Conservation (phyloP, 2,888 invertebrate genomes). For the Dioctria linearis region DNA sequence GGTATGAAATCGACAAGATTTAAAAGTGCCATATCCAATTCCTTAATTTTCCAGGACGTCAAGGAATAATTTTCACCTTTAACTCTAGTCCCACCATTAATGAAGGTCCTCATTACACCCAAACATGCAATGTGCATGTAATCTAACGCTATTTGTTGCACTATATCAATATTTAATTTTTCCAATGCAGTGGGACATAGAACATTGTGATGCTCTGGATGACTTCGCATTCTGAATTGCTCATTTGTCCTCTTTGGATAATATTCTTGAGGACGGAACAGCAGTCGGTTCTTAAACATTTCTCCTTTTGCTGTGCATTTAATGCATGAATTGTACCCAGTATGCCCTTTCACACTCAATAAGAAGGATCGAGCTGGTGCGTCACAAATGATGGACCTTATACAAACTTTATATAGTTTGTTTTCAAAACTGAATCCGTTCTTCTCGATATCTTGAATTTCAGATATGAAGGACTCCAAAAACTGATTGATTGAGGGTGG, state of each 20-base stretch:
- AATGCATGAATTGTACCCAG: no score
- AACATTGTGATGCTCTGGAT: not conserved
- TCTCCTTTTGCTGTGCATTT: slow-evolving; percentile 10
- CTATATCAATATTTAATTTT: not conserved
- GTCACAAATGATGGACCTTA: not conserved
- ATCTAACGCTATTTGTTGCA: not conserved
- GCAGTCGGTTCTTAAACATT: not conserved
- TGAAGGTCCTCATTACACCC: slow-evolving; percentile 14
- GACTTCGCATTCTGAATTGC: no score
- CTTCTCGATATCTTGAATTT: not conserved
- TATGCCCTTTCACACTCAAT: no score
- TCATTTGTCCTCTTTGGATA: slow-evolving; percentile 25
- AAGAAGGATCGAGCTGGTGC: no score
- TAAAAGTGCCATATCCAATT: not conserved
- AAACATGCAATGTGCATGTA: no score
- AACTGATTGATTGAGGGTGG: slow-evolving; percentile 1
- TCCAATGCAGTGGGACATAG: not conserved
- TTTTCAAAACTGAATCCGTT: slow-evolving; percentile 11
- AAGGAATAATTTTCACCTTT: slow-evolving; percentile 28
- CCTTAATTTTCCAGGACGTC: not conserved
- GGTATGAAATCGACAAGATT: not conserved
- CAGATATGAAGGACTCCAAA: slow-evolving; percentile 3
- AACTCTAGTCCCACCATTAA: not conserved
- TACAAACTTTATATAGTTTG: not conserved
- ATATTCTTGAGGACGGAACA: not conserved